Evolutionary conservation across 2,797 vertebrate species (phyloP).

Genomic region (Tamandua tetradactyla): DNA sequence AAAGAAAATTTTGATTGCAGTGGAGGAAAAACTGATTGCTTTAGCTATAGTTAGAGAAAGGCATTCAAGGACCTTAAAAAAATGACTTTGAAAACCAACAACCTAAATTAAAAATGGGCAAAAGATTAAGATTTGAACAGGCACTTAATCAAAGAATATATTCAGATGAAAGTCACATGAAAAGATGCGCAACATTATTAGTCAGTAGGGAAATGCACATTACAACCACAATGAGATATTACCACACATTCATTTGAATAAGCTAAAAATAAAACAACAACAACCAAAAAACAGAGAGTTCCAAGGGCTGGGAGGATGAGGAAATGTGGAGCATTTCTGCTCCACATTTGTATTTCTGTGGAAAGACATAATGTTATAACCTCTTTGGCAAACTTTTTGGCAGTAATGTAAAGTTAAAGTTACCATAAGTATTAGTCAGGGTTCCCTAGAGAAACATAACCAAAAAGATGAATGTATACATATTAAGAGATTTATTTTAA

Average conservation of each 20-base stretch:
- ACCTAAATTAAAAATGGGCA: not conserved
- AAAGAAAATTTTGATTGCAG: not conserved
- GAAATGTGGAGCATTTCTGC: not conserved
- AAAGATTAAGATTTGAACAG: not conserved
- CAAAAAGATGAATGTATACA: too few relatives aligned
- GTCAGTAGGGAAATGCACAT: not conserved
- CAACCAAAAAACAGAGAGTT: not conserved
- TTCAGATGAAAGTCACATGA: not conserved
- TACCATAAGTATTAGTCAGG: too few relatives aligned
- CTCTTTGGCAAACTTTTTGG: not conserved
- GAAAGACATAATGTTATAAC: not conserved
- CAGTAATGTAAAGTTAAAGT: not conserved
- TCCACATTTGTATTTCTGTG: too few relatives aligned
- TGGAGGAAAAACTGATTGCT: not conserved
- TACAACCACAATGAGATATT: not conserved
- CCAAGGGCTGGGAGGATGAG: not conserved
- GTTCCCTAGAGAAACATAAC: too few relatives aligned
- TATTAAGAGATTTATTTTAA: too few relatives aligned
- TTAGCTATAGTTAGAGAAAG: not conserved
- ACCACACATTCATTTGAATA: not conserved
- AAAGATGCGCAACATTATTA: not conserved
- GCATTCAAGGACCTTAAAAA: not conserved
- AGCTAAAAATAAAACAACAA: not conserved
- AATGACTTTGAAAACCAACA: not conserved
- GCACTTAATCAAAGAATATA: not conserved